Evolutionary conservation across 2,113 vertebrate genomes (phyloP).

Genomic region (Chaetodon trifascialis): DNA sequence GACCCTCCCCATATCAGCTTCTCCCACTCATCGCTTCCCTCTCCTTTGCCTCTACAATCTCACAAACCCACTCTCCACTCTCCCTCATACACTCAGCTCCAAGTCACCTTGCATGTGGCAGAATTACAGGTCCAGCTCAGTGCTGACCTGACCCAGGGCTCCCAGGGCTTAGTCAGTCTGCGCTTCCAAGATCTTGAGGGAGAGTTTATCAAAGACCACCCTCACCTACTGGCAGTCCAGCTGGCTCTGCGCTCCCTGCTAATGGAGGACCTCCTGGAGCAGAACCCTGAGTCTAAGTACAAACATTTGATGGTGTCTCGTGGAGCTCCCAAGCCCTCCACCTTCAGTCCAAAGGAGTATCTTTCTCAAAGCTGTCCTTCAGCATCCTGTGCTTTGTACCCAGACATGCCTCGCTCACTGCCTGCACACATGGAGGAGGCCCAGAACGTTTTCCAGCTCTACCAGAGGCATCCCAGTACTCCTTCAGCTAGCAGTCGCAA

Average conservation of each 20-base stretch:
- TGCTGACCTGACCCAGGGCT: slow-evolving; percentile 92
- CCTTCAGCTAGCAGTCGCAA: slow-evolving; percentile 84
- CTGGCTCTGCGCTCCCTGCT: slow-evolving; percentile 92
- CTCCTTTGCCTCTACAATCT: slow-evolving; percentile 74
- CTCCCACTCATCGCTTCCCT: slow-evolving; percentile 81
- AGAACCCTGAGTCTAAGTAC: slow-evolving; percentile 92
- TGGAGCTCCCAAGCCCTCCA: slow-evolving; percentile 94
- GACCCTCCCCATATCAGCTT: slow-evolving; percentile 85
- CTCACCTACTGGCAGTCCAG: slow-evolving; percentile 91
- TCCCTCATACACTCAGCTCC: slow-evolving; percentile 91
- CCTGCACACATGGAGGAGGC: slow-evolving; percentile 98
- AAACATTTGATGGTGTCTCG: slow-evolving; percentile 97
- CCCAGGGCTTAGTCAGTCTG: slow-evolving; percentile 95
- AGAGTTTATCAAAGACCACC: slow-evolving; percentile 95
- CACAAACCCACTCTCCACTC: slow-evolving; percentile 62
- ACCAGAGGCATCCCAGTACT: slow-evolving; percentile 91
- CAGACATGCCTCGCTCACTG: slow-evolving; percentile 96
- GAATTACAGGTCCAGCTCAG: slow-evolving; percentile 95
- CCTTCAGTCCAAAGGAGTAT: slow-evolving; percentile 92
- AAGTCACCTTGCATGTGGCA: slow-evolving; percentile 90
- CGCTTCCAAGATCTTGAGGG: slow-evolving; percentile 96
- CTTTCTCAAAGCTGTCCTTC: slow-evolving; percentile 96
- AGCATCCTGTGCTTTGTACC: slow-evolving; percentile 89
- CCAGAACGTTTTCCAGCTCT: slow-evolving; percentile 96
- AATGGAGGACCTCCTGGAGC: slow-evolving; percentile 97